Evolutionary conservation across 2,797 vertebrate genomes (phyloP), one percentile per base, ranked within the genome.

Genomic region (Neostethus bicornis): DNA sequence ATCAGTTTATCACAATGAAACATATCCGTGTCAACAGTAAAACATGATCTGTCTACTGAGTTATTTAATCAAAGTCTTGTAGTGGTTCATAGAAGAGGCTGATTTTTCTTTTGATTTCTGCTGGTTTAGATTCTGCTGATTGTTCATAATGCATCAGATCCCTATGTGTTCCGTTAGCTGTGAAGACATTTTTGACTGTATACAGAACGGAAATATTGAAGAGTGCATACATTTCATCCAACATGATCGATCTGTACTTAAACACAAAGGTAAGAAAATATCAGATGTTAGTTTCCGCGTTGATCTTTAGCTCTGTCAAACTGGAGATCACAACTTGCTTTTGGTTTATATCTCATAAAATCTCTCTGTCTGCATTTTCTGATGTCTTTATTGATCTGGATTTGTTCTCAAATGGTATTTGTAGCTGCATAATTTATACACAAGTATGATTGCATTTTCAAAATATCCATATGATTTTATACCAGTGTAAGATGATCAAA

Each of bases 131-230:
- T 38, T 21, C 7, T 1, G 34, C 34, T 46, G 17, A 57, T 13
- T 1, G 50, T 32, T 50, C 69, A 72, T 4, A 21, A 90, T 90
- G 89, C 77, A 85, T 24, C 81, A 77, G 49, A 81, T 87, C 76
- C 73, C 75, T 1, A 62, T 71, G 35, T 63, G 73, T 43, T 60
- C 73, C 32, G 51, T 19, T 5, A 75, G 56, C 67, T 80, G 46
- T 20, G 89, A 63, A 56, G 87, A 88, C 77, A 85, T 94, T 62
- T 91, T 92, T 78, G 90, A 92, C 62, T 87, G 84, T 58, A 84
- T 91, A 47, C 90, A 92, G 53, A 85, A 72, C 43, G 92, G 91
- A 24, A 73, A 91, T 57, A n/a, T 83, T 28, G 90, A 91, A 34
- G 77, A 81, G 52, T 92, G 92, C 16, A 72, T 79, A 11, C 62